phyloP scores from a whole-genome alignment of 2,113 vertebrate species.

The Crotalus helleri region DNA sequence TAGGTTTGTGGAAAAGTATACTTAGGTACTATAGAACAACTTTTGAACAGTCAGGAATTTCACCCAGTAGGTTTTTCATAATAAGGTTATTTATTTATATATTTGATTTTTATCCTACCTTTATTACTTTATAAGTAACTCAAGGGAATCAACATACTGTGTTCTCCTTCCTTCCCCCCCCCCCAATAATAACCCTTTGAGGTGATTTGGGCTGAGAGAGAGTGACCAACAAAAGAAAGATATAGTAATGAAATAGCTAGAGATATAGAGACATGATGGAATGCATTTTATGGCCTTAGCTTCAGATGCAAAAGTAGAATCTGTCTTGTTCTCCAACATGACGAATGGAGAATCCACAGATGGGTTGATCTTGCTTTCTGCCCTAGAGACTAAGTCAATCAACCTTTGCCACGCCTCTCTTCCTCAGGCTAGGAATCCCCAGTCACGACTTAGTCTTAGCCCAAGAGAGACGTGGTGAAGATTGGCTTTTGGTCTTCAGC shows the following conservation, averaged over 20 bases:
- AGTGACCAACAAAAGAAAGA: not conserved
- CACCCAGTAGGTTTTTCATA: not conserved
- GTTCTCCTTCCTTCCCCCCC: not conserved
- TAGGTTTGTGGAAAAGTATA: not conserved
- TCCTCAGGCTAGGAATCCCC: no score
- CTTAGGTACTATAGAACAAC: not conserved
- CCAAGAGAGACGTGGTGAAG: no score
- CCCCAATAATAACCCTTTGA: not conserved
- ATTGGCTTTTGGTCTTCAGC: no score
- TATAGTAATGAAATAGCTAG: not conserved
- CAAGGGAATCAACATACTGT: not conserved
- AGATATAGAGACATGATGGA: not conserved
- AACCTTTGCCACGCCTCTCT: no score
- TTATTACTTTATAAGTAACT: not conserved
- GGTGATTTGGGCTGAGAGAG: not conserved
- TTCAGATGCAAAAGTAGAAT: not conserved
- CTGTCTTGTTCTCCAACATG: not conserved
- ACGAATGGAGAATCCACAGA: no score
- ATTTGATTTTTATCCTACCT: not conserved
- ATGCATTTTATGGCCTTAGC: not conserved
- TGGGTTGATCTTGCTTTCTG: no score
- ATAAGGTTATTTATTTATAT: not conserved
- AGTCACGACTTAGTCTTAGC: no score
- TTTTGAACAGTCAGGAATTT: not conserved
- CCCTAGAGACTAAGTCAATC: no score